Evolutionary conservation across 2,113 vertebrate genomes (phyloP).

Genomic region (Apteryx mantelli): DNA sequence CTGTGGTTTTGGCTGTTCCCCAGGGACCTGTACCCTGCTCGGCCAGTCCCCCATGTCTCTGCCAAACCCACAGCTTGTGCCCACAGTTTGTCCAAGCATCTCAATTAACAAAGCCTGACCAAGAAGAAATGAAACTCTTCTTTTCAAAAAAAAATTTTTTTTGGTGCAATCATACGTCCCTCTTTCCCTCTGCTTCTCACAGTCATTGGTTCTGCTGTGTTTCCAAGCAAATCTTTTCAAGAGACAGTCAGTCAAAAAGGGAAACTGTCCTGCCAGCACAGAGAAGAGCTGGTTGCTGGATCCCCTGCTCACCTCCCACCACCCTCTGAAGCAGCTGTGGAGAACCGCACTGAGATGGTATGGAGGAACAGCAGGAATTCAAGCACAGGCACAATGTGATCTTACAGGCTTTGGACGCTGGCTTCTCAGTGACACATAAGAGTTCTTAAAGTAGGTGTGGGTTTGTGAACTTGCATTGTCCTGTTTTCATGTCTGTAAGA

Average conservation of each 20-base stretch:
- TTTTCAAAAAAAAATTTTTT: too few species aligned
- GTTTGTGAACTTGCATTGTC: neutral
- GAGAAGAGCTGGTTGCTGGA: neutral
- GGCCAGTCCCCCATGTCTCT: neutral
- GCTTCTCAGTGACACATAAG: neutral
- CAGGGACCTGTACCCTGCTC: neutral
- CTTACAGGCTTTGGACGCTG: neutral
- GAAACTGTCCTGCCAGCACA: neutral
- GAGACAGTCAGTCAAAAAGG: neutral
- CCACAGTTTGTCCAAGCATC: neutral
- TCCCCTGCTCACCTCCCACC: neutral
- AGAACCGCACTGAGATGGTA: neutral
- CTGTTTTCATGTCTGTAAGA: neutral
- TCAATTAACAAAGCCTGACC: slow-evolving; percentile 8
- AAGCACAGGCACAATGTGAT: neutral
- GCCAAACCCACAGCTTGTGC: neutral
- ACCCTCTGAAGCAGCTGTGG: neutral
- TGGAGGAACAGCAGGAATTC: neutral
- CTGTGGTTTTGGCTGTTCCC: neutral
- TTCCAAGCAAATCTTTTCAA: neutral
- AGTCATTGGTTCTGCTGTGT: too few species aligned
- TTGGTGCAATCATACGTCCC: neutral
- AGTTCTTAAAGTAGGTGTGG: neutral
- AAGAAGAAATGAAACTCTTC: neutral
- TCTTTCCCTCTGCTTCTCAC: neutral